A percentile compares a stretch with the other conserved stretches of the same genome.
Conservation (phyloP, 2,888 invertebrate species). For the Orthonychiurus folsomi region DNA sequence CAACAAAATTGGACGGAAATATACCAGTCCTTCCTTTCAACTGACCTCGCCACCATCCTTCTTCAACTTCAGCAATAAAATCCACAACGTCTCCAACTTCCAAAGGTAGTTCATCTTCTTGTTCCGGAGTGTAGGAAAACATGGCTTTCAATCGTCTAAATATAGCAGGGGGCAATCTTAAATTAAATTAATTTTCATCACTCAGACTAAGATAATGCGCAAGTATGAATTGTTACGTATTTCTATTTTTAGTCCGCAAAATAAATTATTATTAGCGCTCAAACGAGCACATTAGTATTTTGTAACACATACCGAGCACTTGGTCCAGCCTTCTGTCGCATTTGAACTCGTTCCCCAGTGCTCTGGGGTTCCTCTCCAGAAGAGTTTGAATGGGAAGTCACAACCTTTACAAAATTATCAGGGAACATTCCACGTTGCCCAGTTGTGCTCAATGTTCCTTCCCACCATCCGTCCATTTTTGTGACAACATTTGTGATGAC, state of each 20-base stretch:
- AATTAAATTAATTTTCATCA: not conserved
- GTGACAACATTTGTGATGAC: constrained; percentile 68
- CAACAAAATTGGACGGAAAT: constrained; percentile 94
- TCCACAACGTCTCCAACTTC: constrained; percentile 82
- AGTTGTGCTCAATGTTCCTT: constrained; percentile 59
- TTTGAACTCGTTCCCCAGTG: constrained; percentile 15
- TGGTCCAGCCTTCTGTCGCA: constrained; percentile 11
- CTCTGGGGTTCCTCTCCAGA: not conserved
- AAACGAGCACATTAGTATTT: too few relatives aligned
- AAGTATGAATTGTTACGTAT: too few relatives aligned
- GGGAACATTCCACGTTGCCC: constrained; percentile 83
- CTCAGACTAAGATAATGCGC: too few relatives aligned
- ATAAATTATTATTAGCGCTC: too few relatives aligned
- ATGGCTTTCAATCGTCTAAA: constrained; percentile 69
- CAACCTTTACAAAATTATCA: constrained; percentile 76
- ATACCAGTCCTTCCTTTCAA: constrained; percentile 70
- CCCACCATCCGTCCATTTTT: constrained; percentile 81
- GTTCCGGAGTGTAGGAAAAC: constrained; percentile 84
- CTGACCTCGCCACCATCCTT: constrained; percentile 87
- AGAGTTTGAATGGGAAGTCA: constrained; percentile 16
- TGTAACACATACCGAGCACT: constrained; percentile 2
- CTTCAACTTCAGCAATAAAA: constrained; percentile 82
- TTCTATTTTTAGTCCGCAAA: too few relatives aligned
- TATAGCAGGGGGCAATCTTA: not conserved
- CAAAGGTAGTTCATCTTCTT: constrained; percentile 83